Evolutionary conservation across 2,888 invertebrate genomes (phyloP), one percentile per base, ranked within the genome.

Genomic region (Drosophila pegasa): DNA sequence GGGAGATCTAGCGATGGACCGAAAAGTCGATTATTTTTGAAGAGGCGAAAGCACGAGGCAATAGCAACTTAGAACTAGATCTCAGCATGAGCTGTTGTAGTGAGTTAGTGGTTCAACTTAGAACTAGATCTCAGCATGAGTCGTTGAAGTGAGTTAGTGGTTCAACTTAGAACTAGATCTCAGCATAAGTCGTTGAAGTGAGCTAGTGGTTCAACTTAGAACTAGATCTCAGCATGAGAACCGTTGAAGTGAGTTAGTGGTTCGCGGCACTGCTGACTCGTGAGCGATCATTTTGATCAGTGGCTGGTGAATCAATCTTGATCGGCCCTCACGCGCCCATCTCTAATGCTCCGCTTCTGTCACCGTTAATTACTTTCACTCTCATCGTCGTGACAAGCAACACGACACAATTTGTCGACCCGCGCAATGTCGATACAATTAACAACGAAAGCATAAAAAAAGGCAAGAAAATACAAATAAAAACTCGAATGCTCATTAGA

Each of bases 351-450:
- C 33, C 38, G 16, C 22, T 50, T 62, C 65, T 81, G 79, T 68
- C 71, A 65, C 61, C 52, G 55, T 67, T 88, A 88, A 83, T 83
- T 83, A 88, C 83, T 83, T 83, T 83, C 83, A 88, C 83, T 82
- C 76, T 66, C 51, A 9, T 52, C 51, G 27, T 9, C 51, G 51
- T 27, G 37, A 38, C 38, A 38, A 52, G 52, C 52, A 9, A 14
- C 52, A 40, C 67, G 71, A 71, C 69, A 79, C 69, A 79, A 83
- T 82, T 87, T 76, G 76, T 80, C 62, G 72, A 45, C 45, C 48
- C 33, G 43, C 51, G 48, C 54, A 58, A 62, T 62, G 51, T 41
- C 61, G 58, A 73, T 71, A 66, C 64, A 65, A 71, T 61, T 63
- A 71, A 75, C 78, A 61, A 69, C 52, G 78, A 78, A 73, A 75